Conservation (phyloP, 2,113 vertebrate species). For the Vulpes ferrilata region DNA sequence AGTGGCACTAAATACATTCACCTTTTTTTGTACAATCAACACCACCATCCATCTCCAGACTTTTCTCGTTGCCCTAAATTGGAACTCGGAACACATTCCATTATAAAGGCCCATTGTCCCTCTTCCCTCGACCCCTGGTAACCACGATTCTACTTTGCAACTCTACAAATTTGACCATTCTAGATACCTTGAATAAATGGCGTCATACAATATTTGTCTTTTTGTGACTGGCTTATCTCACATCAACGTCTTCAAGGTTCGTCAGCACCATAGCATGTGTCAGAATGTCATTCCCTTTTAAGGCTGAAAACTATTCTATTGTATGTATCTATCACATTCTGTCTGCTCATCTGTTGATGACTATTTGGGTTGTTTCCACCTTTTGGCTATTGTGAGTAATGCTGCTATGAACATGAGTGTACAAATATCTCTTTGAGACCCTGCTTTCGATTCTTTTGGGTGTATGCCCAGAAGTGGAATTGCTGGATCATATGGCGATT, state of each 20-base stretch:
- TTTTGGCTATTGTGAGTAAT: neutral
- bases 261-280: rapidly evolving
- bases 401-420: neutral
- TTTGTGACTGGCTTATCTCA: neutral
- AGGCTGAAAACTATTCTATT: neutral
- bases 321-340: neutral
- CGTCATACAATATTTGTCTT: neutral
- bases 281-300: neutral
- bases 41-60: neutral
- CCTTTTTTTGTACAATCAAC: no score
- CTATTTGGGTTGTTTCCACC: neutral
- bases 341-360: neutral
- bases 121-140: no score
- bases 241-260: neutral
- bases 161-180: neutral
- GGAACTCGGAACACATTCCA: neutral
- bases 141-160: neutral
- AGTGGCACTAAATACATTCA: neutral
- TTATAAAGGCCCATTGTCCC: neutral
- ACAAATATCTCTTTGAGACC: neutral
- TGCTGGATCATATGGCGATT: neutral
- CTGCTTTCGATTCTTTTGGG: neutral
- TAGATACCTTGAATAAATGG: neutral
- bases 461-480: neutral
- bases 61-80: no score